Percentiles rank a stretch among this genome's conserved stretches.
phyloP scores from a whole-genome alignment of 1,140 invertebrate species.

The Atta texana region DNA sequence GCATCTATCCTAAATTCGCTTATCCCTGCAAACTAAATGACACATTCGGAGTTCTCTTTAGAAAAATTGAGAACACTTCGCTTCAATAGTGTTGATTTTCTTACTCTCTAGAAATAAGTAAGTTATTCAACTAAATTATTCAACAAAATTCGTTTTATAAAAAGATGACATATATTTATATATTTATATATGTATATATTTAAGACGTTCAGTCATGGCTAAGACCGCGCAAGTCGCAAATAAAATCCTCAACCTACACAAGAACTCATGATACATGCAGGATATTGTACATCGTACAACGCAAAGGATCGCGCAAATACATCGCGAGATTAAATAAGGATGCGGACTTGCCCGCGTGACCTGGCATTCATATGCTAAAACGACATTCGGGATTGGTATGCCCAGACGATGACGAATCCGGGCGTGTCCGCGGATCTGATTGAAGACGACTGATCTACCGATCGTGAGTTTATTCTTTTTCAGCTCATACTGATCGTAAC shows the following conservation, averaged over 20 bases:
- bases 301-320: constrained; percentile 21
- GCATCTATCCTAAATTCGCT: background rate
- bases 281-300: constrained; percentile 13
- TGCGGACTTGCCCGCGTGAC: constrained; percentile 37
- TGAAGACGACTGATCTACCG: constrained; percentile 62
- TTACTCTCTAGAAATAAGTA: too few relatives aligned
- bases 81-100: too few relatives aligned
- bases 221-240: background rate
- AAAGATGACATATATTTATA: background rate
- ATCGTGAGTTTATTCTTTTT: constrained; percentile 74
- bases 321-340: constrained; percentile 41
- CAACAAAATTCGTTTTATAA: background rate
- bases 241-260: constrained; percentile 28
- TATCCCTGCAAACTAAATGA: background rate
- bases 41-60: background rate
- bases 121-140: background rate
- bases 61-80: too few relatives aligned
- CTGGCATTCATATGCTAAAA: constrained; percentile 60
- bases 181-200: constrained; percentile 9
- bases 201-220: background rate
- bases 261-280: constrained; percentile 33
- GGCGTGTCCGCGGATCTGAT: constrained; percentile 73
- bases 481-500: constrained; percentile 66
- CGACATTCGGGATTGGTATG: constrained; percentile 65
- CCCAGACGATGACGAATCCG: constrained; percentile 76